A percentile compares a stretch with the other conserved stretches of the same genome.
Evolutionary conservation across 2,888 invertebrate species (phyloP).

Genomic region (Paralinhomoeus sp.): DNA sequence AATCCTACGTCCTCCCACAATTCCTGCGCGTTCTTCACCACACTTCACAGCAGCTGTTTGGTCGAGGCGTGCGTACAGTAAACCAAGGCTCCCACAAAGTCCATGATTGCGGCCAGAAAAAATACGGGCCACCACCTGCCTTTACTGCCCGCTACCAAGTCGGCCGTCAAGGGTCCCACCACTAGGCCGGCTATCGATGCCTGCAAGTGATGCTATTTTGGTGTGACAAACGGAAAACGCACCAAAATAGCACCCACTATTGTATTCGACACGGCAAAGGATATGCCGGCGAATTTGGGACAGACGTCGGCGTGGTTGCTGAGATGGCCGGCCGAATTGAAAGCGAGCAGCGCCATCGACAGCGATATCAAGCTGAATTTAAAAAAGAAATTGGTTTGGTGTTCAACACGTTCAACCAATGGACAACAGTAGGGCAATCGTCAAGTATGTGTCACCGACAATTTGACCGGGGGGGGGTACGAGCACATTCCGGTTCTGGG

Average conservation of each 20-base stretch:
- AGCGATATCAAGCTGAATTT: slow-evolving; percentile 41
- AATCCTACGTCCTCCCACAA: too few relatives aligned
- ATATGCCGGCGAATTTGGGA: slow-evolving; percentile 50
- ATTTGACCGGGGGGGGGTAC: too few relatives aligned
- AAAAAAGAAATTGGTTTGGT: slow-evolving; percentile 8
- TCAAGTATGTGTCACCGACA: too few relatives aligned
- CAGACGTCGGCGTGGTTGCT: slow-evolving; percentile 54
- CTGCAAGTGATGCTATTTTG: not conserved
- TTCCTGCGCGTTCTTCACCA: too few relatives aligned
- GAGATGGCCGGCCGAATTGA: slow-evolving; percentile 50
- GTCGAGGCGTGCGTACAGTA: slow-evolving; percentile 45
- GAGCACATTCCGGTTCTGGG: too few relatives aligned
- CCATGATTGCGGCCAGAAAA: slow-evolving; percentile 44
- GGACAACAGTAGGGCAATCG: too few relatives aligned
- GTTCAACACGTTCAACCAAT: not conserved
- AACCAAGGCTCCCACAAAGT: slow-evolving; percentile 46
- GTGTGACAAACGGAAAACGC: not conserved
- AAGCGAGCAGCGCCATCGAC: slow-evolving; percentile 49
- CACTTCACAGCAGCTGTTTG: slow-evolving; percentile 2
- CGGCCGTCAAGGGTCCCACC: slow-evolving; percentile 51
- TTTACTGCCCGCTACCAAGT: slow-evolving; percentile 43
- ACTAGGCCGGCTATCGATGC: slow-evolving; percentile 51
- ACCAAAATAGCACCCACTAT: slow-evolving; percentile 32
- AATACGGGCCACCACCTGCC: slow-evolving; percentile 53
- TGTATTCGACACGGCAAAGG: slow-evolving; percentile 52